phyloP scores from a whole-genome alignment of 2,797 vertebrate genomes.

The Babyrousa celebensis region DNA sequence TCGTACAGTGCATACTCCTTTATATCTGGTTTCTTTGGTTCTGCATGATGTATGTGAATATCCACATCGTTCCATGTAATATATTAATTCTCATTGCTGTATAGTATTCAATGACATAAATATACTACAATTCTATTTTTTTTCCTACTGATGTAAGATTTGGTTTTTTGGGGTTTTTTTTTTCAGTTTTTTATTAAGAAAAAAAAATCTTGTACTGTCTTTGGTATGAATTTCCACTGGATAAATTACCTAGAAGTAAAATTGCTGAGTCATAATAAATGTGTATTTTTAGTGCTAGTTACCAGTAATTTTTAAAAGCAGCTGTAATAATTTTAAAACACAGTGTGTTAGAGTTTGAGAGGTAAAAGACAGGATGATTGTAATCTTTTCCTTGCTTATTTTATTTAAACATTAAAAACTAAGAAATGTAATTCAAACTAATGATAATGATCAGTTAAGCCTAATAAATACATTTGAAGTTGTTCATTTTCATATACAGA shows the following conservation, averaged over 20 bases:
- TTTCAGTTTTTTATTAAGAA: neutral
- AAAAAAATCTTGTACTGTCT: neutral
- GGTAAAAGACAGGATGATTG: conserved; percentile 2
- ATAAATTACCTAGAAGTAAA: conserved; percentile 63
- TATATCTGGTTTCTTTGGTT: conserved; percentile 61
- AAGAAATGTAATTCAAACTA: conserved; percentile 50
- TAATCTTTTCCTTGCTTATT: conserved; percentile 43
- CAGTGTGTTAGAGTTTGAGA: conserved; percentile 25
- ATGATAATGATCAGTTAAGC: conserved; percentile 19
- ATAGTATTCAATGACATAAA: conserved; percentile 35
- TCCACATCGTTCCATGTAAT: conserved; percentile 21
- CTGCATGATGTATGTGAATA: conserved; percentile 13
- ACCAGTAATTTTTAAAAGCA: conserved; percentile 48
- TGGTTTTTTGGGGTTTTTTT: neutral
- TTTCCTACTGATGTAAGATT: conserved; percentile 13
- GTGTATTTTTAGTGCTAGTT: conserved; percentile 8
- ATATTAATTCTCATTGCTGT: conserved; percentile 14
- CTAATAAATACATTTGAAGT: conserved; percentile 44
- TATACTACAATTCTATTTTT: conserved; percentile 51
- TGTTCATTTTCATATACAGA: conserved; percentile 14
- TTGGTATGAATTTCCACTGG: conserved; percentile 50
- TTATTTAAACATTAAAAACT: conserved; percentile 55
- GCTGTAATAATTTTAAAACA: conserved; percentile 49
- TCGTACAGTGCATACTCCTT: neutral
- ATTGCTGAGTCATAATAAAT: conserved; percentile 15